phyloP scores from a whole-genome alignment of 2,113 vertebrate genomes.

The Neofelis nebulosa region DNA sequence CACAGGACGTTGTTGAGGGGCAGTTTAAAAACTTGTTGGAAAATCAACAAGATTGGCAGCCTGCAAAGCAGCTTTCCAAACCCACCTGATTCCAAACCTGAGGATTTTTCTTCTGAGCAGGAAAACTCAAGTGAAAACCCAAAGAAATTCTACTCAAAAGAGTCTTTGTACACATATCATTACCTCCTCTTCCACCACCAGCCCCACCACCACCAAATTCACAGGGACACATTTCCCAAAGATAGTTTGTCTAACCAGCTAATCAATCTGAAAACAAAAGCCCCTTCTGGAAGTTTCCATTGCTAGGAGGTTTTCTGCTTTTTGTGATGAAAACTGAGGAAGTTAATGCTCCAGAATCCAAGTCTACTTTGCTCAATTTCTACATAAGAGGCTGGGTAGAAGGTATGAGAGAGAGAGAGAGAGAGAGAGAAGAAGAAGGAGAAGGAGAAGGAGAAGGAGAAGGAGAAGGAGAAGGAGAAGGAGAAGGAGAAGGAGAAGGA shows the following conservation, averaged over 20 bases:
- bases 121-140: background rate
- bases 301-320: background rate
- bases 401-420: background rate
- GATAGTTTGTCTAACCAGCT: background rate
- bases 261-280: constrained; percentile 19
- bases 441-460: background rate
- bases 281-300: background rate
- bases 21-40: background rate
- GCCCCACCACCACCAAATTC: background rate
- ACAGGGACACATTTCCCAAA: background rate
- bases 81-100: background rate
- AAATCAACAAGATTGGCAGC: background rate
- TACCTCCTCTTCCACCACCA: no score
- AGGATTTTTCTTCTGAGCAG: background rate
- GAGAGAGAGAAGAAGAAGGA: background rate
- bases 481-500: background rate
- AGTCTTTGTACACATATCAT: background rate
- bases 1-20: background rate
- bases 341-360: background rate
- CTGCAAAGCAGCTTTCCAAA: background rate
- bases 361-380: constrained; percentile 19
- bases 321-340: background rate
- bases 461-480: background rate
- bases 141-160: background rate
- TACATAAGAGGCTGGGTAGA: background rate